These are phyloP conservation scores for Caenorhabditis elegans DNA, from an alignment of 1,140 invertebrate genomes.

Conservation along the genomic window WBcel235 BX284602.5:6761501-6762000, in stretches of 20 bases:
- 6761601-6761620: too few species aligned
- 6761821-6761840: conserved; percentile 9
- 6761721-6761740: conserved; percentile 39
- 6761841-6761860: neutral
- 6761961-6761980: too few species aligned
- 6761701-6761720: conserved; percentile 35
- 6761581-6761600: too few species aligned
- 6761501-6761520: too few species aligned
- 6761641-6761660: conserved; percentile 33
- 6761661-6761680: conserved; percentile 40
- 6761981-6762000: neutral
- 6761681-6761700: neutral
- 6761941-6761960: too few species aligned
- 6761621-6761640: too few species aligned
- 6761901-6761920: neutral
- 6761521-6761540: too few species aligned
- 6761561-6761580: too few species aligned
- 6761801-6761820: conserved; percentile 33
- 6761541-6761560: too few species aligned
- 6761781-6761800: conserved; percentile 16
- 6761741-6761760: conserved; percentile 32
- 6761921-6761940: neutral
- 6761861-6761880: neutral
- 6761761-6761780: conserved; percentile 30
- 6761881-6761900: too few species aligned